phyloP scores from a whole-genome alignment of 2,113 vertebrate species.

The Australoheros scitulus region DNA sequence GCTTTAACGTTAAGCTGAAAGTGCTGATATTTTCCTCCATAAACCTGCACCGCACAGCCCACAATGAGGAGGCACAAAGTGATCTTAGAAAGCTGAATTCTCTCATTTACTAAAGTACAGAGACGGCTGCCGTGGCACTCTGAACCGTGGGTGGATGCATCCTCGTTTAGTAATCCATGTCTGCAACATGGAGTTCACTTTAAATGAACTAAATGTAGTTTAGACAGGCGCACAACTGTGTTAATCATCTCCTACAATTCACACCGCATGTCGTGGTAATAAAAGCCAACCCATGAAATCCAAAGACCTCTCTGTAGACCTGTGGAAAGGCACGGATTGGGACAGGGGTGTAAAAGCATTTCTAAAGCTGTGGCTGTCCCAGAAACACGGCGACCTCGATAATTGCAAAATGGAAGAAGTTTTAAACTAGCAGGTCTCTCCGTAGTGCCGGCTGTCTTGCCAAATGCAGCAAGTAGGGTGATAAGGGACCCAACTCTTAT shows the following conservation, averaged over 20 bases:
- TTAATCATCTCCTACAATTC: not conserved
- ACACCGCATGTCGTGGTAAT: not conserved
- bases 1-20: fast-evolving
- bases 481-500: not conserved
- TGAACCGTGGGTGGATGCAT: not conserved
- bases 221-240: not conserved
- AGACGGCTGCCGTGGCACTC: not conserved
- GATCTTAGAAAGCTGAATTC: not conserved
- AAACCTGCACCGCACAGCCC: fast-evolving
- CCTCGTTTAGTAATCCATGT: not conserved
- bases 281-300: not conserved
- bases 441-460: not conserved
- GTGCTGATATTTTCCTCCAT: not conserved
- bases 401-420: not conserved
- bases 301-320: not conserved
- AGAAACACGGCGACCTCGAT: not conserved
- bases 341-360: not conserved
- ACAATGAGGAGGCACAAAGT: not conserved
- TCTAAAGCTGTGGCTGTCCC: not conserved
- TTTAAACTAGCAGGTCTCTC: not conserved
- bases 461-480: not conserved
- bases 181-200: not conserved
- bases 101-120: not conserved
- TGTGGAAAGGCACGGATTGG: not conserved
- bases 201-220: not conserved